Percentiles rank a stretch among this genome's conserved stretches.
Evolutionary conservation across 2,797 vertebrate genomes (phyloP).

Genomic region (Notolabrus celidotus): DNA sequence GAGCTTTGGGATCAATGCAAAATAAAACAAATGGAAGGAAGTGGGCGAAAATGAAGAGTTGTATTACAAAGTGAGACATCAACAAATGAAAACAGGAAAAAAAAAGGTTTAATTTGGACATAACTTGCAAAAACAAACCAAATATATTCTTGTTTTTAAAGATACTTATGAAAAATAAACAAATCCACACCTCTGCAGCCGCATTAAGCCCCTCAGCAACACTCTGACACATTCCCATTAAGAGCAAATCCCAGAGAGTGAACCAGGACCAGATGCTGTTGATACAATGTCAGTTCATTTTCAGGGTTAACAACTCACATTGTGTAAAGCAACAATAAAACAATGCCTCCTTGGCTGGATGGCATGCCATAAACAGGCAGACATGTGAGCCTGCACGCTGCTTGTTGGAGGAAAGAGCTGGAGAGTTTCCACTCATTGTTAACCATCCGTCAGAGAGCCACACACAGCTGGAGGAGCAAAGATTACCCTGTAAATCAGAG

Average conservation of each 20-base stretch:
- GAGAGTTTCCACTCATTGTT: constrained; percentile 62
- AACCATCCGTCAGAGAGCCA: constrained; percentile 14
- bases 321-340: constrained; percentile 71
- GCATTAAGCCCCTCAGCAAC: no score
- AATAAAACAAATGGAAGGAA: neutral
- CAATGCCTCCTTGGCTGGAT: constrained; percentile 58
- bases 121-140: neutral
- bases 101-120: neutral
- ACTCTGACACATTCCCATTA: constrained; percentile 12
- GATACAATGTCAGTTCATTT: constrained; percentile 60
- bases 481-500: neutral
- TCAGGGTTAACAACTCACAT: constrained; percentile 64
- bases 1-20: constrained; percentile 24
- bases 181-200: neutral
- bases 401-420: no score
- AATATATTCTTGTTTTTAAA: neutral
- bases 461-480: neutral
- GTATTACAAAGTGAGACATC: constrained; percentile 25
- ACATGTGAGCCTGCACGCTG: constrained; percentile 13
- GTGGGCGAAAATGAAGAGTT: constrained; percentile 25
- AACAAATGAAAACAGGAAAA: constrained; percentile 13
- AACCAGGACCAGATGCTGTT: constrained; percentile 56
- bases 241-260: constrained; percentile 25
- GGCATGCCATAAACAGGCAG: constrained; percentile 44
- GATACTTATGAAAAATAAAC: neutral